Evolutionary conservation across 2,113 vertebrate species (phyloP), one percentile per base, ranked within the genome.

Genomic region (Acrocephalus arundinaceus): DNA sequence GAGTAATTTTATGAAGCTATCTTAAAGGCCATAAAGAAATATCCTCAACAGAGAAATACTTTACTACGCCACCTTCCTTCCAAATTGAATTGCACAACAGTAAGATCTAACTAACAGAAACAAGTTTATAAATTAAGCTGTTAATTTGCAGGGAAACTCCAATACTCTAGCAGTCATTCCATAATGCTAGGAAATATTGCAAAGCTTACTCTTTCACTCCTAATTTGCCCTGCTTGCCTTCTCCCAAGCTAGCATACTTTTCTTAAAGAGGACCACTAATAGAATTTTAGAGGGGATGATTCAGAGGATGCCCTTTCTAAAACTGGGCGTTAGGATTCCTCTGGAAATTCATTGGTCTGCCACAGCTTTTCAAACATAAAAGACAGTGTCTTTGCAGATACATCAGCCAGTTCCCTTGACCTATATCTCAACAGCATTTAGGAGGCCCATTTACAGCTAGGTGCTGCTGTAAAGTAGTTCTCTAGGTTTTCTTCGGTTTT

Each of bases 31-130:
- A 73, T 89, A 61, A 65, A 65, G 15, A 66, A 43, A 9, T 33
- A 5, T 70, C 63, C 35, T 83, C 45, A 48, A 10, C 15, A 48
- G 21, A 80, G 18, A 80, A 80, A 84, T 31, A 5, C 10, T 84
- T 89, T 66, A 21, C 39, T 67, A 4, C 49, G 14, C 28, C 28
- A 59, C 28, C 13, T 80, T 83, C 19, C 8, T 18, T 91, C 20
- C 19, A 65, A 76, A 86, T 10, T 7, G 7, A 79, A 65, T 25
- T 19, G 13, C 0, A 0, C 14, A 61, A 30, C 8, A 59, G 35
- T 13, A 74, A 49, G n/a, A 62, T 5, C 2, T 58, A 63, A 25
- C 19, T 75, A 24, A 65, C 6, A 59, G 48, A 86, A 88, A 55
- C 41, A 13, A 3, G 8, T 9, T 85, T 75, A 45, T 79, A 63